Base-by-base conservation (phyloP, 2,797 vertebrate species). In the Heteromormyrus szaboi region DNA sequence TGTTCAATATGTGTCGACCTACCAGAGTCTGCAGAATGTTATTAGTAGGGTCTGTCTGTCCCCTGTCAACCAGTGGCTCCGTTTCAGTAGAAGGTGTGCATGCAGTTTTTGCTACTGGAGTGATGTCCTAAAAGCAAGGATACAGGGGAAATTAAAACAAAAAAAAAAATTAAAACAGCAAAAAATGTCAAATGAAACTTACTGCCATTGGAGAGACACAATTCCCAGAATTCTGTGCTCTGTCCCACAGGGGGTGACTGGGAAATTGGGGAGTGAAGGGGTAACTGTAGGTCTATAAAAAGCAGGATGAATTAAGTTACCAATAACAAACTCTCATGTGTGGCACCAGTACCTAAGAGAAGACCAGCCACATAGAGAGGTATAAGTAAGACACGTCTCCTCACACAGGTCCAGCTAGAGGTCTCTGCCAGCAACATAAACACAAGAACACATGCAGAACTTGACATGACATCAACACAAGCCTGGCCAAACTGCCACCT, bases 1-100 rank as follows among this genome's bases (percentile, higher is more conserved):
- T 81, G 65, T 8, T 54, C 44, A 50, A 84, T 62, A 56, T 59
- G 54, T n/a, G 2, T 51, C 22, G 9, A 87, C 86, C 25, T 89
- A 95, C 95, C 93, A 92, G 90, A 83, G 87, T 44, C 37, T 90
- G 12, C 84, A 85, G 17, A 86, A 91, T 92, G 65, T 68, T 91
- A 88, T 2, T 2, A 2, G 91, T 90, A 12, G 92, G 91, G 88
- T 65, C 88, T 91, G 48, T 90, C 87, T 29, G 53, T 92, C 19
- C 90, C 90, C 19, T 62, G 33, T 62, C 54, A 41, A 17, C 37
- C 37, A 90, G 9, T 90, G 89, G 91, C 0, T 76, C 12, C 11
- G 46, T 72, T 85, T 83, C 72, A 81, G 90, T 88, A 44, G 88
- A 88, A 2, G 53, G 84, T n/a, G 25, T 85, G 33, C 87, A 25